These are phyloP conservation scores for Rhyacophila evoluta DNA, from an alignment of 2,888 invertebrate species.

Conservation along the genomic window DNA sequence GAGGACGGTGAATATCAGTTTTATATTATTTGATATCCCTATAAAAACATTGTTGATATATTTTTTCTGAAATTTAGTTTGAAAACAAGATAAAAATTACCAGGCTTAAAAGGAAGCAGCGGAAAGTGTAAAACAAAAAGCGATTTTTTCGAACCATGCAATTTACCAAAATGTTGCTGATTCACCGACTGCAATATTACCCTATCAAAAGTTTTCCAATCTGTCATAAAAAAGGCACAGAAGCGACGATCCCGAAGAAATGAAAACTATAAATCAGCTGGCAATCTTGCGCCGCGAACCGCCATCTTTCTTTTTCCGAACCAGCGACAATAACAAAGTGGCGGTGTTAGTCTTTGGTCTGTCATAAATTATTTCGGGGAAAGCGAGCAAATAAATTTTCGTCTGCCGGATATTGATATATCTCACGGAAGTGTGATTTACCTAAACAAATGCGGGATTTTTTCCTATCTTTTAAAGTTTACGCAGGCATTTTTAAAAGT, in stretches of 20 bases:
- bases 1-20: no score
- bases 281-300: slow-evolving; percentile 2
- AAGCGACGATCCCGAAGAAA: slow-evolving; percentile 15
- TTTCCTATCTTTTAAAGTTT: background rate
- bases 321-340: slow-evolving; percentile 22
- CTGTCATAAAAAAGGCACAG: background rate
- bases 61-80: no score
- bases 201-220: slow-evolving; percentile 24
- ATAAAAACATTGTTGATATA: no score
- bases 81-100: no score
- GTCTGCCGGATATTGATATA: slow-evolving; percentile 1
- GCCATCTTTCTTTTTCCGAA: slow-evolving; percentile 14
- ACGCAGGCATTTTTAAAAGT: background rate
- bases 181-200: background rate
- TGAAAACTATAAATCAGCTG: slow-evolving; percentile 15
- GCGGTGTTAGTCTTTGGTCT: slow-evolving; percentile 14
- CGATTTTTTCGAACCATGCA: background rate
- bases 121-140: no score
- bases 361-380: background rate
- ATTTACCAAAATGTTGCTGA: background rate
- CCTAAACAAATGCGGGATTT: background rate
- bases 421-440: background rate
- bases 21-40: no score
- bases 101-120: no score
- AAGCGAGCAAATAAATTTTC: background rate